These are phyloP conservation scores for Cerastoderma edule DNA, from an alignment of 2,888 invertebrate genomes.

Conservation along the genomic window DNA sequence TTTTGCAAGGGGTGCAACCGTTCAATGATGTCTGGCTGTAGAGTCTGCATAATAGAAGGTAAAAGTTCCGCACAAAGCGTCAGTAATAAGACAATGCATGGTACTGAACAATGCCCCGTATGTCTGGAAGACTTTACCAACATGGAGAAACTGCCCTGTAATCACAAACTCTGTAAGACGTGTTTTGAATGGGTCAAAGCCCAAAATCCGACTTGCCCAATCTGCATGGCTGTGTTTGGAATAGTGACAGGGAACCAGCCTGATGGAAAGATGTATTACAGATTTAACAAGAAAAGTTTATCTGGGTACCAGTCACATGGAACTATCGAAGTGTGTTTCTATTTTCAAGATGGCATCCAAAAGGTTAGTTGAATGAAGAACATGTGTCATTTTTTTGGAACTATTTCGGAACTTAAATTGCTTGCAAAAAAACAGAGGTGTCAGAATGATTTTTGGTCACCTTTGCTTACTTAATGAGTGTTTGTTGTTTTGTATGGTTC, in stretches of 20 bases:
- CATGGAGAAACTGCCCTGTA: conserved; percentile 56
- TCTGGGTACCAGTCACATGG: conserved; percentile 53
- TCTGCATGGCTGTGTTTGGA: conserved; percentile 82
- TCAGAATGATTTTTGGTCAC: too few relatives aligned
- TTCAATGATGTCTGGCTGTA: neutral
- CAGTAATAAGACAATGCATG: neutral
- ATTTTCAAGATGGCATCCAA: conserved; percentile 79
- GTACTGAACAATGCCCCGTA: conserved; percentile 63
- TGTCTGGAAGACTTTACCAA: conserved; percentile 64
- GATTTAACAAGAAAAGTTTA: neutral
- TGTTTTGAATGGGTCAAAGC: conserved; percentile 48
- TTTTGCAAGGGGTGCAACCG: conserved; percentile 28
- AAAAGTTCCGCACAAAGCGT: conserved; percentile 2
- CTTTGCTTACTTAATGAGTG: too few relatives aligned
- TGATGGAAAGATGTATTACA: conserved; percentile 43
- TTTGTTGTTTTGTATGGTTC: too few relatives aligned
- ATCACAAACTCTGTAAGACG: conserved; percentile 53
- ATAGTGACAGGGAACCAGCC: conserved; percentile 63
- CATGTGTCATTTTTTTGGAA: neutral
- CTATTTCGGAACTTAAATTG: too few relatives aligned
- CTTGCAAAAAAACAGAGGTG: too few relatives aligned
- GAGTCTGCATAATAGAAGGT: neutral
- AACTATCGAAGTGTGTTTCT: conserved; percentile 60
- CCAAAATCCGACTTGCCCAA: conserved; percentile 81
- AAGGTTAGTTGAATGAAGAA: conserved; percentile 53